Evolutionary conservation across 1,140 invertebrate species (phyloP), one percentile per base, ranked within the genome.

Genomic region (Drosophila truncata): DNA sequence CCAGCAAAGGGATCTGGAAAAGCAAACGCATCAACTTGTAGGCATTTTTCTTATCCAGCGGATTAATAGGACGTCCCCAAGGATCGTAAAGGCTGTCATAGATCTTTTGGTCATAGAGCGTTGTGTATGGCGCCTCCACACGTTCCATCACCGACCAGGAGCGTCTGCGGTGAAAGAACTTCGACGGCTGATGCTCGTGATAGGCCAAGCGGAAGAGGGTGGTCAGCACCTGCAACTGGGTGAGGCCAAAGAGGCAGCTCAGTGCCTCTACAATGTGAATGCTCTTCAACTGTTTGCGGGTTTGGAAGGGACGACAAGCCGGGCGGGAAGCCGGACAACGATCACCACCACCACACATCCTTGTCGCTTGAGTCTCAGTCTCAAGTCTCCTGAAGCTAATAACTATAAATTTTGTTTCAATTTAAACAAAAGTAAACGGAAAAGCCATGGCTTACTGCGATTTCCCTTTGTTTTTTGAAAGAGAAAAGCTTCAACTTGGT

Each of bases 71-170:
- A 18, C 47, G 13, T 0, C 85, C 85, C 11, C 82, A 91, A 0
- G 71, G 86, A 29, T 90, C 86, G 27, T 76, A 90, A 50, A 90
- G 75, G 54, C 85, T 77, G 58, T 90, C 86, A 16, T 90, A 91
- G 50, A 90, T 90, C 63, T 58, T 66, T 13, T 90, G 39, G 37
- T 90, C 85, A 10, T 82, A 60, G 1, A 86, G 50, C 18, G 79
- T 64, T 10, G 81, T 65, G 16, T 77, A 90, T 8, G 85, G 86
- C 0, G 73, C 85, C 65, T 46, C 65, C 1, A 90, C 61, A 2
- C 70, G 27, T 16, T 61, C 49, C 82, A 91, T 82, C n/a, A 84
- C 84, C 25, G 50, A 29, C 84, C 84, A 88, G 16, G 10, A 16
- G 16, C 62, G 73, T 14, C 72, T 55, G 3, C 78, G 70, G 0